Evolutionary conservation across 2,797 vertebrate species (phyloP).

Genomic region (Tympanoctomys barrerae): DNA sequence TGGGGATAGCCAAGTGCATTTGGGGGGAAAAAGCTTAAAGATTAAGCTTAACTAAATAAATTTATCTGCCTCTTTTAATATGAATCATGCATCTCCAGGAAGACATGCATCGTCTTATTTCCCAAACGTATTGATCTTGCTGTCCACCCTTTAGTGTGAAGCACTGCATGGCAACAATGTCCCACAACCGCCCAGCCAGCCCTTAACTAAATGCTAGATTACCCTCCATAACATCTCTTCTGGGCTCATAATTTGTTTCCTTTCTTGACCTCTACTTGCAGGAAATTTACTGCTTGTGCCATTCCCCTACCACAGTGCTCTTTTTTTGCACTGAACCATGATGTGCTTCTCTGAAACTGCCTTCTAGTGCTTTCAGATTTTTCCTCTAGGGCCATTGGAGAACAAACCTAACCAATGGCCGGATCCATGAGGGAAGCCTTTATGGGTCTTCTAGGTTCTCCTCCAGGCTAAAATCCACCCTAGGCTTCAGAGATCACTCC

Average conservation of each 20-base stretch:
- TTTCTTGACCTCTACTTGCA: not conserved
- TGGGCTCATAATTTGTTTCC: not conserved
- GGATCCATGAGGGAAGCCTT: not conserved
- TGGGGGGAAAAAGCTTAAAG: not conserved
- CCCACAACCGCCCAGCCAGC: not conserved
- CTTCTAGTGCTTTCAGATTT: constrained; percentile 36
- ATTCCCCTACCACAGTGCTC: not conserved
- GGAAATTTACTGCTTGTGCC: not conserved
- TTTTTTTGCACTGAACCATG: not conserved
- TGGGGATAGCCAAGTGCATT: not conserved
- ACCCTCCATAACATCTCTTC: not conserved
- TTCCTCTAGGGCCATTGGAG: not conserved
- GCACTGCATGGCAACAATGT: not conserved
- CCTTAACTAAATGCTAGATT: constrained; percentile 5
- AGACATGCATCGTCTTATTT: not conserved
- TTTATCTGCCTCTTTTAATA: constrained; percentile 28
- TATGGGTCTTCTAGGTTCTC: not conserved
- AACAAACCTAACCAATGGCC: constrained; percentile 45
- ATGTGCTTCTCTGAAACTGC: not conserved
- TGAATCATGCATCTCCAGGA: constrained; percentile 4
- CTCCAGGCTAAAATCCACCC: not conserved
- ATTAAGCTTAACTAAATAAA: constrained; percentile 46
- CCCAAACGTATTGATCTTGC: not conserved
- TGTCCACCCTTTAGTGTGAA: not conserved
- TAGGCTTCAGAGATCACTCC: not conserved